Evolutionary conservation across 2,113 vertebrate species (phyloP), one percentile per base, ranked within the genome.

Genomic region (Petroica traversi): DNA sequence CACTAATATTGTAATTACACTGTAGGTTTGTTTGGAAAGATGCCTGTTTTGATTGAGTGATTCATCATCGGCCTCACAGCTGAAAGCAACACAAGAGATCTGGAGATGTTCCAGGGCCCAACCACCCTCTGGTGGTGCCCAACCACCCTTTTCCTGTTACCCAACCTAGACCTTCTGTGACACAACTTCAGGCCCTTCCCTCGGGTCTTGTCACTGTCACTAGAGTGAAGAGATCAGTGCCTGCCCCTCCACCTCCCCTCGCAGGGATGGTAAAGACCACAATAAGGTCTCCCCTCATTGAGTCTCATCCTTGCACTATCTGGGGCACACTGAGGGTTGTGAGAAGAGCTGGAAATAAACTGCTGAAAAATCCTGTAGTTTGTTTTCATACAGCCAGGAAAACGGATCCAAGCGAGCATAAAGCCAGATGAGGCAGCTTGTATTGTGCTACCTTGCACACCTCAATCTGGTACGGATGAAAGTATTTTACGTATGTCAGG

Each of bases 401-500:
- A 59, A 73, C 38, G 84, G 88, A 90, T 72, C 41, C 73, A 46
- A 81, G 62, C 26, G 71, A 83, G 55, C 51, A 55, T 25, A 61
- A 77, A 94, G 52, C 26, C 18, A 81, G 64, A 59, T 15, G 36
- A 95, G 33, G 85, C 52, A 93, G 79, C 43, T 72, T 12, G 45
- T 9, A 58, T 79, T 84, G 49, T 52, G 83, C 38, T 92, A 89
- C 85, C 74, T 54, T 67, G 85, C 57, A 93, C 61, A 48, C 49
- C 11, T 57, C 69, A 62, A 24, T 75, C 71, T 93, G 88, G 41
- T 78, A 57, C 55, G 88, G 61, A 92, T 59, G 33, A 52, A 95
- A 92, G 79, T 80, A 34, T 54, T 88, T 82, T 92, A 97, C 91
- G 61, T 94, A 95, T 85, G 93, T 91, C 95, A 95, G 83, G 61